Base-by-base conservation (phyloP, 2,797 vertebrate genomes). In the Helostoma temminkii region DNA sequence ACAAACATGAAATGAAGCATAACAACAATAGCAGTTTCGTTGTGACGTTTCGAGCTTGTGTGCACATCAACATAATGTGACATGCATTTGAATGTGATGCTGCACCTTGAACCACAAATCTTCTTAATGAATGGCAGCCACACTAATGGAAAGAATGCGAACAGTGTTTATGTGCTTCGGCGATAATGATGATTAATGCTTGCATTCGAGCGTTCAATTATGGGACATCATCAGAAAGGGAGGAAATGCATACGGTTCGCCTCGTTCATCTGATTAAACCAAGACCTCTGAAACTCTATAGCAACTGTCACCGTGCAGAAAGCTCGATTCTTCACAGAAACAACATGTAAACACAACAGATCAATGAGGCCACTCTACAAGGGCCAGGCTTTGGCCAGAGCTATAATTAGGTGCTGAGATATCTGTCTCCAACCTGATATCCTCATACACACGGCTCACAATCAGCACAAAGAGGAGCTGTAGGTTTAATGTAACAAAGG, bases 151-250 rank as follows among this genome's bases (percentile, higher is more conserved):
- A 49, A 61, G 75, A 80, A 67, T 58, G 28, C 12, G 66, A 63
- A 26, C 22, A 36, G 70, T 32, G 67, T 45, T 56, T 57, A 49
- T 14, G 52, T 41, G 32, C 41, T 69, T 62, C 5, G 3, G 28
- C 72, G 15, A 57, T 87, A 82, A 87, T 57, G 64, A 64, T 67
- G 75, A 87, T 78, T 68, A 79, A 89, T 81, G 70, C 18, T 10
- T n/a, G 36, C 59, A 68, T 60, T 41, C 32, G 30, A 78, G 56
- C 26, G 61, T 66, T 58, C 77, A 87, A 83, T 89, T 87, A 88
- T 1, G 8, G 28, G 25, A 62, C 60, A 52, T 64, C 52, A 62
- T 78, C 76, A 81, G 79, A 78, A 62, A 59, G 52, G 48, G 61
- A 78, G 78, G 72, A 79, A 81, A 68, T 52, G 54, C 24, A 32